A percentile compares a stretch with the other conserved stretches of the same genome.
Evolutionary conservation across 2,113 vertebrate genomes (phyloP).

Genomic region (Hypomesus transpacificus): DNA sequence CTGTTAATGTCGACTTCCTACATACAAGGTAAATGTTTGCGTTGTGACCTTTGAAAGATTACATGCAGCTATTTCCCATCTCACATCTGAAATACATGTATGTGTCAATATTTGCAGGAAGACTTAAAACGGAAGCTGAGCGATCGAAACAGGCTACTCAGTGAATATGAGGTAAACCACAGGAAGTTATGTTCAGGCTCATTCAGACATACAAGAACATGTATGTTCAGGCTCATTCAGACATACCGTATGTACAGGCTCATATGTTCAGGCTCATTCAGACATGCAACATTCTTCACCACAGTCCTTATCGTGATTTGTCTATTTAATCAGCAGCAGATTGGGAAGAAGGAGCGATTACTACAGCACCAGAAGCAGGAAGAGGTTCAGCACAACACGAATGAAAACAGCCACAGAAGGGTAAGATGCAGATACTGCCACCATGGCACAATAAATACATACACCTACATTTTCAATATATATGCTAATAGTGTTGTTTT

Average conservation of each 20-base stretch:
- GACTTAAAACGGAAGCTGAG: constrained; percentile 89
- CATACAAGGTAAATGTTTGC: constrained; percentile 10
- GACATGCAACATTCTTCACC: not conserved
- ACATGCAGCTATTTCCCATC: not conserved
- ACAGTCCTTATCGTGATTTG: not conserved
- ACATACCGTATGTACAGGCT: too few species aligned
- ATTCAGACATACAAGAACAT: too few species aligned
- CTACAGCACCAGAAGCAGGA: constrained; percentile 84
- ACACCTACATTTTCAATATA: not conserved
- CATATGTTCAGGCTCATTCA: too few species aligned
- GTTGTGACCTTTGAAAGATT: constrained; percentile 33
- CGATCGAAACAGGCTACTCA: constrained; percentile 83
- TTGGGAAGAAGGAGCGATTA: constrained; percentile 88
- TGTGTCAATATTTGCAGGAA: constrained; percentile 8
- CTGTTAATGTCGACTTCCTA: too few species aligned
- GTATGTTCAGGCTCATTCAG: too few species aligned
- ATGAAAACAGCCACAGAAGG: constrained; percentile 78
- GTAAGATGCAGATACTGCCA: constrained; percentile 57
- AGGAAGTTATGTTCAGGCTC: too few species aligned
- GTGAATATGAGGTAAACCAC: constrained; percentile 82
- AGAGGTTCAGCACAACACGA: constrained; percentile 79
- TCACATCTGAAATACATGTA: not conserved
- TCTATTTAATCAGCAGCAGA: constrained; percentile 76
- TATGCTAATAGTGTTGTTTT: constrained; percentile 3
- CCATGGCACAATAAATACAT: not conserved